Evolutionary conservation across 2,797 vertebrate genomes (phyloP).

Genomic region (Aphelocoma californica): DNA sequence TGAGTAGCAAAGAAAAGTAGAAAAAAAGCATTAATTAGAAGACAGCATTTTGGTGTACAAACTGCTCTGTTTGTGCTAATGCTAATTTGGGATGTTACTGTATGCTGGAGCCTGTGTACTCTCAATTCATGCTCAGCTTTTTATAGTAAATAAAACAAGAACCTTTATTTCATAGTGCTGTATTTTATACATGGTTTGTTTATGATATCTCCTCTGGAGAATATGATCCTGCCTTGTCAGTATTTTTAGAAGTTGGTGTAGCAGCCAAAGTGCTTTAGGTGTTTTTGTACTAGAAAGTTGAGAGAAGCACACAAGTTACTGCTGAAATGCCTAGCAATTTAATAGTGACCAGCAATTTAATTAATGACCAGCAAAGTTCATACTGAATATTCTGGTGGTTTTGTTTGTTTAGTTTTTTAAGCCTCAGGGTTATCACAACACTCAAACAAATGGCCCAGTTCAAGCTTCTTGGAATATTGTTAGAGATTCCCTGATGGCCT

Average conservation of each 20-base stretch:
- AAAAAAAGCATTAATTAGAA: background rate
- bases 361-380: background rate
- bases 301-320: background rate
- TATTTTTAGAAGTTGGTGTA: background rate
- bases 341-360: background rate
- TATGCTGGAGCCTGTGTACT: background rate
- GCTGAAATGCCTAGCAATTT: background rate
- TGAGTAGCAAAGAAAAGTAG: background rate
- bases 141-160: slow-evolving; percentile 10
- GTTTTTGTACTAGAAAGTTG: background rate
- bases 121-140: background rate
- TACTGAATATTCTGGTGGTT: background rate
- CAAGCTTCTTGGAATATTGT: background rate
- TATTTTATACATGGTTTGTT: background rate
- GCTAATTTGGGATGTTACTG: background rate
- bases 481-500: background rate
- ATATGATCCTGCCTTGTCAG: background rate
- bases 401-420: background rate
- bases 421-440: background rate
- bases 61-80: background rate
- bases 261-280: background rate
- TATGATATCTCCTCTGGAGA: background rate
- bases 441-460: background rate
- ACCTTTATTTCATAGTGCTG: background rate
- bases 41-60: background rate